These are phyloP conservation scores for Mustela nigripes DNA, from an alignment of 2,113 vertebrate species.

Conservation along the genomic window DNA sequence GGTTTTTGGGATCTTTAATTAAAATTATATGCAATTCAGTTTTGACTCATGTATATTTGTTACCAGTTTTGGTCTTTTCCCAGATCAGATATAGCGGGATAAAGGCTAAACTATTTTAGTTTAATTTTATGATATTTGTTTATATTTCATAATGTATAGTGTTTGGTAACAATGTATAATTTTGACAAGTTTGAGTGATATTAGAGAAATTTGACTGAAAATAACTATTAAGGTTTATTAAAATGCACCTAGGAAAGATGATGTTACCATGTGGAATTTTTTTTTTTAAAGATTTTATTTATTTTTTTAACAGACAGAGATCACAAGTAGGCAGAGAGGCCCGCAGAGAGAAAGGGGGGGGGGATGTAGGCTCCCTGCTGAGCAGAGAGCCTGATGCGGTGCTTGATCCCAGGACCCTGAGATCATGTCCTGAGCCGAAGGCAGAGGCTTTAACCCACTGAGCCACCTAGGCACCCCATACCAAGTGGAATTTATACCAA, in stretches of 20 bases:
- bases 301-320: no score
- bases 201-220: background rate
- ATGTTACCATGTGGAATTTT: background rate
- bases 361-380: no score
- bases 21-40: background rate
- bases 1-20: conserved; percentile 2
- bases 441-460: no score
- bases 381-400: no score
- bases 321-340: no score
- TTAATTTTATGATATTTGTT: conserved; percentile 32
- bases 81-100: background rate
- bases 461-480: no score
- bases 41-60: background rate
- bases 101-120: background rate
- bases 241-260: background rate
- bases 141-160: background rate
- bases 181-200: conserved; percentile 20
- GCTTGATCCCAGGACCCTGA: no score
- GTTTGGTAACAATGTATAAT: background rate
- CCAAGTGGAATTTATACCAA: background rate
- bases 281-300: no score
- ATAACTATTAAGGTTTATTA: background rate
- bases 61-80: background rate
- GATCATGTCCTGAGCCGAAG: no score
- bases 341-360: no score